phyloP scores from a whole-genome alignment of 2,888 invertebrate genomes.

The Sphecodes monilicornis region DNA sequence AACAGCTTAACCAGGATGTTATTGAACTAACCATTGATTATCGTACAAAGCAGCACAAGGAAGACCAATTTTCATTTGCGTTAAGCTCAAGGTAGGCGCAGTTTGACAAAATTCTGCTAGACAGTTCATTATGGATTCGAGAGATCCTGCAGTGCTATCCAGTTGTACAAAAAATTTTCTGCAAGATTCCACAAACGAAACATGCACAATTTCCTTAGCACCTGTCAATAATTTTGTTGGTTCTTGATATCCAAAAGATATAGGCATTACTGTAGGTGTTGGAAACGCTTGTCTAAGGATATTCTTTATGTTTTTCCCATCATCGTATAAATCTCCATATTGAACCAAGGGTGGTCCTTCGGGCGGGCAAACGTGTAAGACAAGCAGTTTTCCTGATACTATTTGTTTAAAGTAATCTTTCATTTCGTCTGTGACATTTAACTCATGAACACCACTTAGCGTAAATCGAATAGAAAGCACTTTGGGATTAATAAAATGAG shows the following conservation, averaged over 20 bases:
- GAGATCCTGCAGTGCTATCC: constrained; percentile 86
- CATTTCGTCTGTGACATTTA: constrained; percentile 86
- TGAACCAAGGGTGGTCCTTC: constrained; percentile 91
- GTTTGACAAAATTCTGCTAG: constrained; percentile 87
- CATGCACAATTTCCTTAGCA: constrained; percentile 80
- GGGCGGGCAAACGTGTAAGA: constrained; percentile 88
- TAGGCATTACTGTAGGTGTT: constrained; percentile 31
- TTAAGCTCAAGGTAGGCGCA: constrained; percentile 80
- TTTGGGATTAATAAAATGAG: constrained; percentile 89
- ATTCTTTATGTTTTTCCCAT: constrained; percentile 87
- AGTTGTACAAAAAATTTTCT: constrained; percentile 91
- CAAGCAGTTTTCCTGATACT: constrained; percentile 88
- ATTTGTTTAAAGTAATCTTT: constrained; percentile 90
- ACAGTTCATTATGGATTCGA: constrained; percentile 89
- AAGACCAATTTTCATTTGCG: constrained; percentile 86
- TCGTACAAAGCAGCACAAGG: constrained; percentile 93
- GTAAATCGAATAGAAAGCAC: constrained; percentile 92
- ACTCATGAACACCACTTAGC: constrained; percentile 88
- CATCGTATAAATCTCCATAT: constrained; percentile 89
- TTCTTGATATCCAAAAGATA: constrained; percentile 63
- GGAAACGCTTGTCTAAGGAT: constrained; percentile 84
- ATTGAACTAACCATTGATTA: constrained; percentile 88
- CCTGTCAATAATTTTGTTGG: constrained; percentile 65
- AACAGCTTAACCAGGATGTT: background rate
- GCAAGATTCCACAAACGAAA: constrained; percentile 89